These are phyloP conservation scores for Chrysochloris asiatica DNA, from an alignment of 2,113 vertebrate species.

Conservation along the genomic window DNA sequence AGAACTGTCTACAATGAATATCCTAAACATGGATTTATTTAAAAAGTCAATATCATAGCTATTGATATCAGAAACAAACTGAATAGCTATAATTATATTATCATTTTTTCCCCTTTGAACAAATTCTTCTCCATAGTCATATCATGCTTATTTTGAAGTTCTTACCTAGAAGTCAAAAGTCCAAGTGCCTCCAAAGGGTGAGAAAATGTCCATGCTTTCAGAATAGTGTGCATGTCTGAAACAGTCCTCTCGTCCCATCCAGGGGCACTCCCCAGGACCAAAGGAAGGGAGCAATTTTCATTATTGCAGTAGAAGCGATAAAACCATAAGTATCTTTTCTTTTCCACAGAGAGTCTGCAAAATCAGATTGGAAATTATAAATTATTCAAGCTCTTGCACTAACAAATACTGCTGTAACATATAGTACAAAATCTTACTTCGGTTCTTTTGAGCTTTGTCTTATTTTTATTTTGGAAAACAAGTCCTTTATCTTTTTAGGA, in stretches of 20 bases:
- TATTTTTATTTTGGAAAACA: conserved; percentile 34
- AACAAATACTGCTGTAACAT: conserved; percentile 61
- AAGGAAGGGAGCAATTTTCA: conserved; percentile 86
- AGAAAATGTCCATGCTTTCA: conserved; percentile 86
- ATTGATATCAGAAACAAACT: background rate
- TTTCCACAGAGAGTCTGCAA: conserved; percentile 88
- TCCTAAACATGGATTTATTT: background rate
- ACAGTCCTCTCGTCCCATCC: conserved; percentile 85
- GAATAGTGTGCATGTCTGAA: conserved; percentile 85
- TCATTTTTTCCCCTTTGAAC: background rate
- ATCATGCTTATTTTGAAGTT: background rate
- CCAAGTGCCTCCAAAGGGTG: conserved; percentile 88
- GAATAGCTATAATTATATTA: background rate
- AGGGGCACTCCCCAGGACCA: conserved; percentile 88
- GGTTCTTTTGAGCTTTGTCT: conserved; percentile 19
- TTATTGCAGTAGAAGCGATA: conserved; percentile 84
- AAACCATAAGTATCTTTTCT: conserved; percentile 90
- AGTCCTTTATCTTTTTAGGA: conserved; percentile 23
- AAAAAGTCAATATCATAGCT: conserved; percentile 42
- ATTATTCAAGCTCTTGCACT: conserved; percentile 69
- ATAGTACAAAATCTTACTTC: background rate
- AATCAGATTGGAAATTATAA: conserved; percentile 73
- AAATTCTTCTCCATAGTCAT: background rate
- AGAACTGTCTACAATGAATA: conserved; percentile 28
- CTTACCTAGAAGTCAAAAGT: conserved; percentile 88